Evolutionary conservation across 2,888 invertebrate genomes (phyloP).

Genomic region (Proisotoma minuta): DNA sequence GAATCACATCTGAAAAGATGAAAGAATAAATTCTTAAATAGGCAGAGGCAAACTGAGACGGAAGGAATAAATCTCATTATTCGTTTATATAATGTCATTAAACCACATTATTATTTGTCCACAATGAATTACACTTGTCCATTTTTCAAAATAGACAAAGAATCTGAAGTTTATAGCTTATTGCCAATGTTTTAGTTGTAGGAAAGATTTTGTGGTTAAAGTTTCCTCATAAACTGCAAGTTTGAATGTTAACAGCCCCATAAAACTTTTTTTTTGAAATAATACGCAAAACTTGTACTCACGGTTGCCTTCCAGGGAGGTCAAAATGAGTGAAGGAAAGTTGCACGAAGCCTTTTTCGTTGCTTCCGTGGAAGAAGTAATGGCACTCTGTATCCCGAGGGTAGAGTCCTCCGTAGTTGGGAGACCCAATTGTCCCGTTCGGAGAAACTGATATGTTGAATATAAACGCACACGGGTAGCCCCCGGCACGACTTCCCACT

Average conservation of each 20-base stretch:
- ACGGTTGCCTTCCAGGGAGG: slow-evolving; percentile 72
- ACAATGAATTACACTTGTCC: no score
- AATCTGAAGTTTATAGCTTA: not conserved
- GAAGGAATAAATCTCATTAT: no score
- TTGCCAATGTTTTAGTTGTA: not conserved
- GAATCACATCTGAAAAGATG: slow-evolving; percentile 24
- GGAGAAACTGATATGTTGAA: slow-evolving; percentile 63
- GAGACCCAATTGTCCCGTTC: slow-evolving; percentile 55
- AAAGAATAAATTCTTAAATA: no score
- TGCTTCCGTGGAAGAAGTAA: slow-evolving; percentile 80
- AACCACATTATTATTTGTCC: no score
- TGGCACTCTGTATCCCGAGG: slow-evolving; percentile 84
- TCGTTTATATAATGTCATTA: no score
- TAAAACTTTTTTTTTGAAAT: no score
- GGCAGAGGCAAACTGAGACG: no score
- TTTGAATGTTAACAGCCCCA: not conserved
- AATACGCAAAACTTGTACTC: slow-evolving; percentile 52
- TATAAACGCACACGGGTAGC: slow-evolving; percentile 79
- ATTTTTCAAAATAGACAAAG: no score
- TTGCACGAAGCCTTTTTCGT: slow-evolving; percentile 68
- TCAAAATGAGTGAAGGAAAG: slow-evolving; percentile 86
- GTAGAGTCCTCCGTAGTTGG: slow-evolving; percentile 85
- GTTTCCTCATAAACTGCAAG: not conserved
- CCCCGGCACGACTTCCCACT: slow-evolving; percentile 52
- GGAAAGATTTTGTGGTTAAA: not conserved